Evolutionary conservation across 2,113 vertebrate genomes (phyloP).

Genomic region (Chamaea fasciata): DNA sequence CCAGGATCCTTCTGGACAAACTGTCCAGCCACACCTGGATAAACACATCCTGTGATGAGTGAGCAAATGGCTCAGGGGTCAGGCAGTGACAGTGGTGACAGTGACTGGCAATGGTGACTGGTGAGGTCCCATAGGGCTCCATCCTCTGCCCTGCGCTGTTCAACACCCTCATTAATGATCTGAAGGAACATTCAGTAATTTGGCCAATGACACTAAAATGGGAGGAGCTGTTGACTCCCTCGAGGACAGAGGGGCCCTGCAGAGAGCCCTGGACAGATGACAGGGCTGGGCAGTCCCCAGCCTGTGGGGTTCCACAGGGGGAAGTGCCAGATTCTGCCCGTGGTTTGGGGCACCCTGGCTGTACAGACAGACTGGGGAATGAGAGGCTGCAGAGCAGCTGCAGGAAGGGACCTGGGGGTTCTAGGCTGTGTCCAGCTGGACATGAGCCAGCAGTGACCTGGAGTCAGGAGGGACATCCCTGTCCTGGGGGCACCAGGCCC

Average conservation of each 20-base stretch:
- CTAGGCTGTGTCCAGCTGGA: rapidly evolving
- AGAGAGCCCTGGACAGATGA: not conserved
- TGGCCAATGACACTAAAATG: not conserved
- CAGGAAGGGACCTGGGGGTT: not conserved
- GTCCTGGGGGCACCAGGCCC: not conserved
- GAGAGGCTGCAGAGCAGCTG: not conserved
- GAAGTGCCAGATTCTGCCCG: not conserved
- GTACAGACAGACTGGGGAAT: not conserved
- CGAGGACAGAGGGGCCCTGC: not conserved
- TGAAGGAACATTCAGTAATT: not conserved
- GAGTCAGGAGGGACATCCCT: not conserved
- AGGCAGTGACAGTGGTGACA: not conserved
- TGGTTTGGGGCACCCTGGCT: not conserved
- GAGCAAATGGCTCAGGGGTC: not conserved
- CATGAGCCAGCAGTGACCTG: not conserved
- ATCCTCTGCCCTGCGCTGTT: not conserved
- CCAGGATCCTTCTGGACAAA: not conserved
- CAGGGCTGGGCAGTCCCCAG: not conserved
- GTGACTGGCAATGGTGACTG: not conserved
- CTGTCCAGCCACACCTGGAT: not conserved
- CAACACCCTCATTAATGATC: not conserved
- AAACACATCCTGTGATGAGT: not conserved
- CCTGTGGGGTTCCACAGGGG: not conserved
- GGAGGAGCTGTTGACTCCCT: not conserved
- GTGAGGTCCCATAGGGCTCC: not conserved